Base-by-base conservation (phyloP, 2,797 vertebrate species). In the Odontamblyopus rebecca region DNA sequence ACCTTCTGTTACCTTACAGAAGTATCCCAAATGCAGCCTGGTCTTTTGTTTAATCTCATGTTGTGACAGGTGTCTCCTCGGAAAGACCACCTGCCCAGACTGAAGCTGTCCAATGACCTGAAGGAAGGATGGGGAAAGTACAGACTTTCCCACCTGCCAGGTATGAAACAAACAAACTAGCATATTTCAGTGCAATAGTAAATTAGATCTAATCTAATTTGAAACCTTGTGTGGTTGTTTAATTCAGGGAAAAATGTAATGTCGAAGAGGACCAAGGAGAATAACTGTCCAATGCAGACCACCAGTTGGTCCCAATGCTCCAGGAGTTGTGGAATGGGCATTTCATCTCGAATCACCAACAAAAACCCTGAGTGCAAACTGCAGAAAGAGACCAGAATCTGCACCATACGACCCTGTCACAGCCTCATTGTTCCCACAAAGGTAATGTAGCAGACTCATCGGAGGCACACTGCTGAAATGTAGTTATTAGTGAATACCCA, bases 281-380 rank as follows among this genome's bases (percentile, higher is more conserved):
- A 72, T 53, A 80, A 84, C 67, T 94, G 94, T 78, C 72, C 78
- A 0, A 69, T 91, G 70, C 93, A 94, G 86, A 94, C 89, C 35
- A 94, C 94, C 0, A 86, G 89, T 19, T 95, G 94, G 94, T 95
- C 94, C 30, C 91, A 85, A 30, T 95, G 94, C 84, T 95, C 94
- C 3, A 92, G 91, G 70, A 94, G 86, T 78, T 95, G 94, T 59
- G 93, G 93, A 32, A 90, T 91, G 85, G 94, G 94, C 2, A 68
- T 94, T 54, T 95, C 94, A 23, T 92, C 91, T 2, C 91, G 94
- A 1, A 80, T 95, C 80, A 93, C 94, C 80, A 95, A 93, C 68
- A 88, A 92, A 70, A 95, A 95, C 75, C 74, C 82, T 0, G 75
- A 79, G 54, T 95, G 94, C 82, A 93, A 93, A 68, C 86, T 93